A percentile compares a stretch with the other conserved stretches of the same genome.
These are phyloP conservation scores for Ammodytes marinus DNA, from an alignment of 2,113 vertebrate genomes.

Conservation along the genomic window DNA sequence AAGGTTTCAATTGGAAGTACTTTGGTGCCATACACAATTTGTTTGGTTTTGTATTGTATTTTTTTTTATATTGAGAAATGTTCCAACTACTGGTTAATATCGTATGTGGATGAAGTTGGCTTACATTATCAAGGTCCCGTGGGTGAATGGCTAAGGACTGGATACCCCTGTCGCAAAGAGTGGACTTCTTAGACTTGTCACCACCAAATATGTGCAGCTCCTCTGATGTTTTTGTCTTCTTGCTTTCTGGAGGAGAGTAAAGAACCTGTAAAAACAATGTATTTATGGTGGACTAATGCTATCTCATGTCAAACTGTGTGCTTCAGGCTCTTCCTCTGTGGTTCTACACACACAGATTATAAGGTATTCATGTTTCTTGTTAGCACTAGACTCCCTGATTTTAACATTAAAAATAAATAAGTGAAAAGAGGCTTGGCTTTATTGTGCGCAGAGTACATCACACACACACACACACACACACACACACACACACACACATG, in stretches of 20 bases:
- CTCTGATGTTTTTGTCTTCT: neutral
- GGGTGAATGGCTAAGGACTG: slow-evolving; percentile 80
- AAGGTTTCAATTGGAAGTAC: neutral
- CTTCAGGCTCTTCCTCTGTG: neutral
- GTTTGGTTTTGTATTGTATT: neutral
- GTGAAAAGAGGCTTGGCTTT: slow-evolving; percentile 2
- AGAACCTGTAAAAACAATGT: neutral
- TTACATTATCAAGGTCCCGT: slow-evolving; percentile 86
- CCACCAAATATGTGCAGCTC: slow-evolving; percentile 40
- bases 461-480: neutral
- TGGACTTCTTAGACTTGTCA: neutral
- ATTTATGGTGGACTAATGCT: neutral
- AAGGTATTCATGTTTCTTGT: neutral
- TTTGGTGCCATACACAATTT: neutral
- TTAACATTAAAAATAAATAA: slow-evolving; percentile 1
- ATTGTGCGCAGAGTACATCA: neutral
- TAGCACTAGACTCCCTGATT: neutral
- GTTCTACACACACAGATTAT: neutral
- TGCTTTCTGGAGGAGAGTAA: slow-evolving; percentile 78
- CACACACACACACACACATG: slow-evolving; percentile 6
- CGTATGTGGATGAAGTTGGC: slow-evolving; percentile 4
- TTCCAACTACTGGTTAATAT: neutral
- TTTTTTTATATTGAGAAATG: neutral
- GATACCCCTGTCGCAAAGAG: slow-evolving; percentile 81
- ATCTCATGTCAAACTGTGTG: neutral